Conservation (phyloP, 2,888 invertebrate species). For the Iselma pallidipennis region DNA sequence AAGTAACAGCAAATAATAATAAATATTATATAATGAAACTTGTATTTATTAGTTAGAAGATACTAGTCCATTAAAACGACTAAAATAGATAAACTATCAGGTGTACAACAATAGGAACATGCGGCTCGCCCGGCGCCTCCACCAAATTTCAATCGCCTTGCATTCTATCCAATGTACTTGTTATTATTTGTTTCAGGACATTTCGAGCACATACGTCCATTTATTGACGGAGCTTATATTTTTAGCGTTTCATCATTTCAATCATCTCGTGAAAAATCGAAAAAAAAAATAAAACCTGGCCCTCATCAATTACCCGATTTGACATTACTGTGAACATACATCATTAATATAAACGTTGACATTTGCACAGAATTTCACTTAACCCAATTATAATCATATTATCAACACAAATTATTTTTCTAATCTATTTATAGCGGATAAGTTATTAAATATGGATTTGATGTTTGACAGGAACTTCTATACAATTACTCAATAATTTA, state of each 20-base stretch:
- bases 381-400: background rate
- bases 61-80: no score
- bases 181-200: background rate
- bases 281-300: background rate
- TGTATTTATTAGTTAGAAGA: no score
- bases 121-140: background rate
- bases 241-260: background rate
- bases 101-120: background rate
- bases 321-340: background rate
- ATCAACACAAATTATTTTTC: background rate
- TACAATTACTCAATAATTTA: no score
- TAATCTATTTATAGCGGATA: background rate
- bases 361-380: background rate
- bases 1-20: no score
- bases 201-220: background rate
- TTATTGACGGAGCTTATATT: background rate
- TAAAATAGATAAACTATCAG: no score
- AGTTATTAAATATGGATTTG: no score
- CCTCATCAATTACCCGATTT: background rate
- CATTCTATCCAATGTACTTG: no score
- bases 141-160: background rate
- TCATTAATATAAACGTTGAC: slow-evolving; percentile 1
- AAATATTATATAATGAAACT: no score
- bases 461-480: no score
- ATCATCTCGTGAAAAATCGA: background rate